Conservation (phyloP, 1,140 invertebrate species). For the Venustaconcha ellipsiformis region DNA sequence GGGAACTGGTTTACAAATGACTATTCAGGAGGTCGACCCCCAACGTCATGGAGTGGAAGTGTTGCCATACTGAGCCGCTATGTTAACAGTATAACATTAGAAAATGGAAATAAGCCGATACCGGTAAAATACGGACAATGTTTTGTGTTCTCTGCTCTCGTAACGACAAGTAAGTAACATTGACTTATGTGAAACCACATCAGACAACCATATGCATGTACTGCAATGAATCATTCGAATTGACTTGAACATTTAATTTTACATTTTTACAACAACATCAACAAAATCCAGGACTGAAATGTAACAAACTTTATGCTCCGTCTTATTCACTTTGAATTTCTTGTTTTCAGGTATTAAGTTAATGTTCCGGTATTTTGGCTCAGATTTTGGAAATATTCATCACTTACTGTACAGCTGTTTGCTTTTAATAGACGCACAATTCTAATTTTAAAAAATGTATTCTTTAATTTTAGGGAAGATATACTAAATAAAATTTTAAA, state of each 20-base stretch:
- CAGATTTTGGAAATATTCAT: too few relatives aligned
- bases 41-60: constrained; percentile 87
- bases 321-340: too few relatives aligned
- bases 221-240: constrained; percentile 75
- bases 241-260: constrained; percentile 79
- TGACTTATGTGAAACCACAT: neutral
- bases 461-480: too few relatives aligned
- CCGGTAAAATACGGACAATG: constrained; percentile 26
- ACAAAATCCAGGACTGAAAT: constrained; percentile 38
- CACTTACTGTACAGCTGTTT: too few relatives aligned
- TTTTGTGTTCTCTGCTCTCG: constrained; percentile 25
- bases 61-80: constrained; percentile 87
- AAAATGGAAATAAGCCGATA: constrained; percentile 11
- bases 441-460: too few relatives aligned
- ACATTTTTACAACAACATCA: constrained; percentile 71
- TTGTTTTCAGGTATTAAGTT: too few relatives aligned
- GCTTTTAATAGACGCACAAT: too few relatives aligned
- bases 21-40: constrained; percentile 30
- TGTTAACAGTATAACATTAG: constrained; percentile 74
- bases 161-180: constrained; percentile 17
- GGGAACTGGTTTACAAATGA: constrained; percentile 92
- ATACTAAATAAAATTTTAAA: too few relatives aligned
- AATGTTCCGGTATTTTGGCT: too few relatives aligned
- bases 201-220: constrained; percentile 77
- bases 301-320: constrained; percentile 28